Evolutionary conservation across 2,797 vertebrate genomes (phyloP).

Genomic region (Hapalemur alaotrensis): DNA sequence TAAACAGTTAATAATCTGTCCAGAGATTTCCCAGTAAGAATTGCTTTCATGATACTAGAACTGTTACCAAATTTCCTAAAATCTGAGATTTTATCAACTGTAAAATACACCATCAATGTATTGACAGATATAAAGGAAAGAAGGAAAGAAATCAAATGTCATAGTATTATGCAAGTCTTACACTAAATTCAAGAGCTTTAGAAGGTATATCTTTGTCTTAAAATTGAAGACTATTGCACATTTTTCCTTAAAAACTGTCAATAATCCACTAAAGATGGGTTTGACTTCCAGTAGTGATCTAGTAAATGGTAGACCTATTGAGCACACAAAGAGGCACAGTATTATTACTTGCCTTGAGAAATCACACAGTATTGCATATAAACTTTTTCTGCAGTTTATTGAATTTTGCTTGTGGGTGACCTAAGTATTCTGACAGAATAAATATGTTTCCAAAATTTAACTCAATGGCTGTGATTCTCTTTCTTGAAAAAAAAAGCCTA

Average conservation of each 20-base stretch:
- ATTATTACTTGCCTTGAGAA: neutral
- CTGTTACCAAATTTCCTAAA: neutral
- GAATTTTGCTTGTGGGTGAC: neutral
- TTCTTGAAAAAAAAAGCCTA: neutral
- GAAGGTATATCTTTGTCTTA: neutral
- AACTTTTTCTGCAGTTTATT: neutral
- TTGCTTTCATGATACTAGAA: neutral
- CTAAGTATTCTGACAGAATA: neutral
- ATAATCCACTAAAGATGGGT: neutral
- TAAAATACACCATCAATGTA: neutral
- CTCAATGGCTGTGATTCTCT: neutral
- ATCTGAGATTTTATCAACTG: neutral
- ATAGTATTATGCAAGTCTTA: neutral
- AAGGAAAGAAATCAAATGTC: neutral
- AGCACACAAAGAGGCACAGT: neutral
- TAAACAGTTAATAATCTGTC: neutral
- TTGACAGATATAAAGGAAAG: neutral
- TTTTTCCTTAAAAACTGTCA: neutral
- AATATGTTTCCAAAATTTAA: neutral
- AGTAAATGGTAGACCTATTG: neutral
- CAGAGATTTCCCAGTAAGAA: conserved; percentile 22
- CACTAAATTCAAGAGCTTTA: neutral
- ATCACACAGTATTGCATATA: neutral
- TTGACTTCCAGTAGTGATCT: neutral
- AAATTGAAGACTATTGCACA: neutral